Evolutionary conservation across 2,888 invertebrate genomes (phyloP), one percentile per base, ranked within the genome.

Genomic region (Lepidocyrtoides sp.): DNA sequence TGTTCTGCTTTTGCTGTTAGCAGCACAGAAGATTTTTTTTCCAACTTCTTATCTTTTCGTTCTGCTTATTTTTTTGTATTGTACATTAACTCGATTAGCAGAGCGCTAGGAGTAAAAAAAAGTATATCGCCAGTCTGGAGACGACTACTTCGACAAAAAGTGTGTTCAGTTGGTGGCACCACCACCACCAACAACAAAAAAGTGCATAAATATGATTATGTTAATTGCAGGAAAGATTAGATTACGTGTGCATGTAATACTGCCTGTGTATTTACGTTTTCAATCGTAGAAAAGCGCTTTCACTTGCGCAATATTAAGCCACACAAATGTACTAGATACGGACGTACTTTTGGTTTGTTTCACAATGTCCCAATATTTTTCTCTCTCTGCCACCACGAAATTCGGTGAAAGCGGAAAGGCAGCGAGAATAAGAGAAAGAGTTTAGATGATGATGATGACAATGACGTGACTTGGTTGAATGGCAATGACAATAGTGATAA

Each of bases 201-300:
- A 82, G 48, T 69, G 36, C 54, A 79, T 66, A 84, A 84, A 84
- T 84, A 84, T 84, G 84, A 84, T 84, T 84, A 69, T 69, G 84
- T 69, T 84, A 84, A 84, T 84, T 84, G 84, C 29, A 32, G 44
- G 66, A 63, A 69, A 84, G 84, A 69, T 69, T 63, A 69, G 84
- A 84, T 83, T 83, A 83, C n/a, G 29, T 44, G 20, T 12, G 41
- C n/a, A 20, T 75, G n/a, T 66, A 26, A 82, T 44, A n/a, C n/a
- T n/a, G n/a, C n/a, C n/a, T n/a, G n/a, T n/a, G n/a, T n/a, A n/a
- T n/a, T n/a, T n/a, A 29, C 66, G 4, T 26, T 60, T 8, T 1
- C 23, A 23, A 26, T 60, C 8, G 26, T 23, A 26, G 5, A 8
- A 10, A 26, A n/a, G n/a, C 4, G 60, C 17, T 60, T 60, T 60